phyloP scores from a whole-genome alignment of 2,888 invertebrate species.

The Aspidiotus rigidus region DNA sequence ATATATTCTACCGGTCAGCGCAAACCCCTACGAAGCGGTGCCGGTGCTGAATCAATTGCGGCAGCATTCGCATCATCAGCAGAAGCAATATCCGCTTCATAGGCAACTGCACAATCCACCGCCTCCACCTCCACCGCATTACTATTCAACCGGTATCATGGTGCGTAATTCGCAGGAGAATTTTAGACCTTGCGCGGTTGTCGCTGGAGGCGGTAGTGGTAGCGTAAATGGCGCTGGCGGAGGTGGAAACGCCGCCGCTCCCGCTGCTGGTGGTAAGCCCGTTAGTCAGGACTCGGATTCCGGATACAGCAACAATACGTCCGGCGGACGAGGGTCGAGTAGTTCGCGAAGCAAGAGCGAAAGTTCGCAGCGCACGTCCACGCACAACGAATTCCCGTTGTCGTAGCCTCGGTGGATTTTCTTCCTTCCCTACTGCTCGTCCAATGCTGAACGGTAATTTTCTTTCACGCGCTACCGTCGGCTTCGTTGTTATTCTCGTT shows the following conservation, averaged over 20 bases:
- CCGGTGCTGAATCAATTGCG: constrained; percentile 32
- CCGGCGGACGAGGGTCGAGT: constrained; percentile 48
- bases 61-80: constrained; percentile 15
- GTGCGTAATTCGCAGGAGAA: constrained; percentile 20
- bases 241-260: not conserved
- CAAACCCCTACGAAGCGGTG: constrained; percentile 31
- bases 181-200: constrained; percentile 40
- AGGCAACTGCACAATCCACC: constrained; percentile 30
- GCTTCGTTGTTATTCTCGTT: not conserved
- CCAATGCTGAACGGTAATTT: not conserved
- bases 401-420: constrained; percentile 19
- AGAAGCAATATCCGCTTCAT: not conserved
- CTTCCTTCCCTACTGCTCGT: not conserved
- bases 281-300: constrained; percentile 73
- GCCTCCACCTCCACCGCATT: constrained; percentile 39
- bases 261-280: constrained; percentile 38
- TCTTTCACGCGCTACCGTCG: not conserved
- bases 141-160: constrained; percentile 13
- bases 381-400: constrained; percentile 24
- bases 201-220: too few species aligned
- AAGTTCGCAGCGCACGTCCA: constrained; percentile 22
- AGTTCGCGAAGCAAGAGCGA: constrained; percentile 30
- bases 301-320: constrained; percentile 73
- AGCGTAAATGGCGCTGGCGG: constrained; percentile 37
- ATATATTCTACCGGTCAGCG: constrained; percentile 42